Base-by-base conservation (phyloP, 2,888 invertebrate species). In the Lomographa bimaculata region DNA sequence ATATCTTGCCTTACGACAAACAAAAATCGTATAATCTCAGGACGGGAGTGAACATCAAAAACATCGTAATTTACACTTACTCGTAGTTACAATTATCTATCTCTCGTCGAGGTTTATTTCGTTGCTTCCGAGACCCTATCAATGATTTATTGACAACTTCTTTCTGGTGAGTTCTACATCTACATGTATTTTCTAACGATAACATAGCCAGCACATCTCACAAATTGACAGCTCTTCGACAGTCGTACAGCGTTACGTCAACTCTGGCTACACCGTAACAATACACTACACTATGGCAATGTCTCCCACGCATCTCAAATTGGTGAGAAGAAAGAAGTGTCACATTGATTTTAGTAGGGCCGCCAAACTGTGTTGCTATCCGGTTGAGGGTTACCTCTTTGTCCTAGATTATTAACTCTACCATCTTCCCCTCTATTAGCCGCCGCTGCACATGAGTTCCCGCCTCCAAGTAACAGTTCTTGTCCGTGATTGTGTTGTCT, bases 331-430 rank as follows among this genome's bases (percentile, higher is more conserved):
- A 66, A 64, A 61, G 55, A 65, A 65, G 54, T 47, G 55, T 66
- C 64, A 60, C 53, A 50, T 45, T 51, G 55, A 35, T 59, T 74
- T 87, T 90, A 94, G 89, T 94, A 94, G 55, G 94, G 94, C 79
- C 94, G 89, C 94, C 94, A 95, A 33, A 94, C 94, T 24, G 94
- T 93, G 69, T 94, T 92, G 54, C 91, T 90, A 46, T 91, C 91
- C 43, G 91, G 91, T 54, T 91, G 91, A 7, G 90, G 91, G 51
- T 91, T 91, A n/a, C 92, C 92, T 53, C 91, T 79, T 54, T 90
- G 92, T 14, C 89, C 90, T 17, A 89, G 67, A 54, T 77, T 89
- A 50, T 82, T 89, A n/a, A 86, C 91, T 56, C 92, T 87, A 1
- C 90, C 92, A 51, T 91, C 91, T 55, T 92, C 90, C 0, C 90